Percentiles rank a stretch among this genome's conserved stretches.
These are phyloP conservation scores for Conus ventricosus DNA, from an alignment of 1,140 invertebrate species.

Conservation along the genomic window DNA sequence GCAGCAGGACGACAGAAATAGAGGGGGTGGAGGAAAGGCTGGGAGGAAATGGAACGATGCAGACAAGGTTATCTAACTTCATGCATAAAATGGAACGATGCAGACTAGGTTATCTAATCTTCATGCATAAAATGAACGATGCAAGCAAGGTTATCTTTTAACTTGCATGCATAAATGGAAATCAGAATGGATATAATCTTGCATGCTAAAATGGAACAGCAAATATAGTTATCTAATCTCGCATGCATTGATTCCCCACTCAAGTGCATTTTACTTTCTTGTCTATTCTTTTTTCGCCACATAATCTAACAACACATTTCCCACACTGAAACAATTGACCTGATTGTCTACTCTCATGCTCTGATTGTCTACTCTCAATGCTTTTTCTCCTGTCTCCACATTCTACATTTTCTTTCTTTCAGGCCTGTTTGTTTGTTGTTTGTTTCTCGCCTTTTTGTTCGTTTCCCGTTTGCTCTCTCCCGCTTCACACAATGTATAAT, in stretches of 20 bases:
- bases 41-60: background rate
- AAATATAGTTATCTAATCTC: background rate
- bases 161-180: no score
- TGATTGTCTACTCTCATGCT: no score
- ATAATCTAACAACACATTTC: background rate
- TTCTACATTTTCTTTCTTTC: no score
- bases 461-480: no score
- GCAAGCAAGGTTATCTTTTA: background rate
- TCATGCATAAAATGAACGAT: slow-evolving; percentile 1
- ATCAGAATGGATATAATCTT: no score
- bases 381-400: no score
- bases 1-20: background rate
- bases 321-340: background rate
- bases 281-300: background rate
- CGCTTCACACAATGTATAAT: no score
- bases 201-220: no score
- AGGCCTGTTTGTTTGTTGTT: no score
- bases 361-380: no score
- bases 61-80: background rate
- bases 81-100: background rate
- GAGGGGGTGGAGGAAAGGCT: background rate
- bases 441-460: no score
- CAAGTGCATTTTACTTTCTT: background rate
- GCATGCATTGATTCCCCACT: background rate
- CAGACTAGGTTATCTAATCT: background rate